Percentiles rank a stretch among this genome's conserved stretches.
phyloP scores from a whole-genome alignment of 2,797 vertebrate species.

The Psittacula echo region DNA sequence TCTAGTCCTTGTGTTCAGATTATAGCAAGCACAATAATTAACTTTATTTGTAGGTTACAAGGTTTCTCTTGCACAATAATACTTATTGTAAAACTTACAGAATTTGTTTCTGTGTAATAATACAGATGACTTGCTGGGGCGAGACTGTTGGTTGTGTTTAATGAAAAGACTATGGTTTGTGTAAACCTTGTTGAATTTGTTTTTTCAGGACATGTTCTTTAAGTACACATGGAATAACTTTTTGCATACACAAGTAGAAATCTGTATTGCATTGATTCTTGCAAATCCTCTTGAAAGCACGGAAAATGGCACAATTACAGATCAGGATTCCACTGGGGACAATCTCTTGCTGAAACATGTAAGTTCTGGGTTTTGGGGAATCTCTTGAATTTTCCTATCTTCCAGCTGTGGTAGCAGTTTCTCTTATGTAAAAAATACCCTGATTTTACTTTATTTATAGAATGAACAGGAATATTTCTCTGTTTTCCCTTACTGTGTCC shows the following conservation, averaged over 20 bases:
- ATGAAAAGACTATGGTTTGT: not conserved
- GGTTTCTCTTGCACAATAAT: not conserved
- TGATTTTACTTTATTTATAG: not conserved
- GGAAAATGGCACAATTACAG: conserved; percentile 85
- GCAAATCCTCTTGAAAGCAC: conserved; percentile 90
- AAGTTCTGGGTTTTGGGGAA: conserved; percentile 54
- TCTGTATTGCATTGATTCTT: conserved; percentile 95
- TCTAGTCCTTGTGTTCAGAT: not conserved
- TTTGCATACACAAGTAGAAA: conserved; percentile 97
- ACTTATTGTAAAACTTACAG: not conserved
- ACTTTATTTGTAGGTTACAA: not conserved
- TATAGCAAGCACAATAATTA: not conserved
- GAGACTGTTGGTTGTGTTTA: not conserved
- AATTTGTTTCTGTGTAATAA: not conserved
- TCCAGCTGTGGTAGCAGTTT: not conserved
- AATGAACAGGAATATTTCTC: not conserved
- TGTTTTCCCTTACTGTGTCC: not conserved
- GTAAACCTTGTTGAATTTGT: not conserved
- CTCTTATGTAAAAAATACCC: not conserved
- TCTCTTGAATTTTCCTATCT: not conserved
- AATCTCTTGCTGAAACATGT: conserved; percentile 94
- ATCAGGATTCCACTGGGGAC: conserved; percentile 82
- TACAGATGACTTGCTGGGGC: not conserved
- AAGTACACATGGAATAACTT: conserved; percentile 99
- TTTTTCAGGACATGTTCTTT: conserved; percentile 96